Conservation (phyloP, 2,797 vertebrate genomes). For the Lindbergichthys nudifrons region DNA sequence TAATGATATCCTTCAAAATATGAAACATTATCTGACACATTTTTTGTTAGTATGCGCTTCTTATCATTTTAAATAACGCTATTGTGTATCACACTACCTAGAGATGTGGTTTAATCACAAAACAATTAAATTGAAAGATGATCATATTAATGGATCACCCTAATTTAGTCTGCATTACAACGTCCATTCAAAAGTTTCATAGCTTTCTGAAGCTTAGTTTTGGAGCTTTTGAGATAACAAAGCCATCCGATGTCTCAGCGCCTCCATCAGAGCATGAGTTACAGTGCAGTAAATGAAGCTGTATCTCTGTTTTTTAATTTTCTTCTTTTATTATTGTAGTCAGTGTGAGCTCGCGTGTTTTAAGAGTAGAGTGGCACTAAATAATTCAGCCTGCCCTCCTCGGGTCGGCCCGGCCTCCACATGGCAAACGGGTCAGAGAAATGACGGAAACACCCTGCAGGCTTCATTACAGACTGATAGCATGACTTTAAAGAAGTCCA, state of each 20-base stretch:
- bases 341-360: constrained; percentile 33
- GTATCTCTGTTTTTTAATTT: neutral
- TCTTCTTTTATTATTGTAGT: constrained; percentile 8
- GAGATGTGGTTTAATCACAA: too few relatives aligned
- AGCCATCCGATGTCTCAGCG: neutral
- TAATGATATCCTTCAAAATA: too few relatives aligned
- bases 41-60: too few relatives aligned
- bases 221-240: neutral
- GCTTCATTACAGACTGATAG: constrained; percentile 13
- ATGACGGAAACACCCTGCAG: constrained; percentile 21
- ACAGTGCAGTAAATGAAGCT: constrained; percentile 3
- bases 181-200: too few relatives aligned
- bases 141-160: too few relatives aligned
- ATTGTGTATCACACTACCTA: too few relatives aligned
- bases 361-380: constrained; percentile 71
- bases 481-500: neutral
- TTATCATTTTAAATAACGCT: too few relatives aligned
- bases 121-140: too few relatives aligned
- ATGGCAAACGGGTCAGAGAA: constrained; percentile 43
- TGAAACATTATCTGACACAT: too few relatives aligned
- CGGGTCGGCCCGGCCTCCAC: constrained; percentile 33
- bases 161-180: neutral
- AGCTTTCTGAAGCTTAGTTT: neutral
- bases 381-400: constrained; percentile 74
- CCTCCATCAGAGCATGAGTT: neutral